Percentiles rank a stretch among this genome's conserved stretches.
Evolutionary conservation across 37 sponge, comb jelly and placozoan species (phyloP).

Genomic region (Spongilla lacustris): DNA sequence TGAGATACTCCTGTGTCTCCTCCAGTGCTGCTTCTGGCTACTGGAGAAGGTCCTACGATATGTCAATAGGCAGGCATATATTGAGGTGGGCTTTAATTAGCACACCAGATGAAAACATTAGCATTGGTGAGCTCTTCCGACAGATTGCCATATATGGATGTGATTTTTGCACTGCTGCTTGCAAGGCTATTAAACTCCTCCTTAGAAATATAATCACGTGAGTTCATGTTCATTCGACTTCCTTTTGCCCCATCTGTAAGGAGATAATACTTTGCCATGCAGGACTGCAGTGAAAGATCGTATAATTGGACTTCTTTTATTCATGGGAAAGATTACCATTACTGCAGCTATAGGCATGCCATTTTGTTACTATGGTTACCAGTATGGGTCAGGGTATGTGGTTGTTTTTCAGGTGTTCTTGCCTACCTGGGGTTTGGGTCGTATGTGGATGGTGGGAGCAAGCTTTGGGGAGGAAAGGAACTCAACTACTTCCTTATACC

Average conservation of each 20-base stretch:
- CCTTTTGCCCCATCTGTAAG: too few relatives aligned
- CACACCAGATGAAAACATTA: background rate
- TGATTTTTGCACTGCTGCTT: constrained; percentile 87
- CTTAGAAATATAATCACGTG: constrained; percentile 86
- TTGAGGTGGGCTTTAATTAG: constrained; percentile 65
- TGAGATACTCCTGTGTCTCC: constrained; percentile 61
- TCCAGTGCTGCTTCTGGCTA: constrained; percentile 92
- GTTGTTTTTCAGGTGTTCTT: constrained; percentile 34
- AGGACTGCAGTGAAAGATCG: constrained; percentile 90
- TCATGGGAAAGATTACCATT: constrained; percentile 89
- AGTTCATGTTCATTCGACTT: background rate
- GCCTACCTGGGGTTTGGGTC: constrained; percentile 76
- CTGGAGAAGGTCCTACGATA: constrained; percentile 95
- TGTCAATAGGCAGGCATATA: constrained; percentile 98
- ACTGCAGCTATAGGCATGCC: constrained; percentile 1
- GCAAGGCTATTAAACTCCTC: constrained; percentile 75
- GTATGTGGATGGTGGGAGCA: constrained; percentile 21
- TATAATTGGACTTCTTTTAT: constrained; percentile 88
- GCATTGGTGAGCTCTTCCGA: background rate
- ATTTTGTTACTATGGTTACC: background rate
- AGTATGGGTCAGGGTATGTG: background rate
- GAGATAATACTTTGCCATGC: too few relatives aligned
- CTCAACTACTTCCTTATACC: constrained; percentile 4
- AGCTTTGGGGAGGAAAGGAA: background rate
- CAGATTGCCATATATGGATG: constrained; percentile 96